Percentiles rank a stretch among this genome's conserved stretches.
These are phyloP conservation scores for Haliclona indistincta DNA, from an alignment of 37 sponge, comb jelly and placozoan genomes.

Conservation along the genomic window DNA sequence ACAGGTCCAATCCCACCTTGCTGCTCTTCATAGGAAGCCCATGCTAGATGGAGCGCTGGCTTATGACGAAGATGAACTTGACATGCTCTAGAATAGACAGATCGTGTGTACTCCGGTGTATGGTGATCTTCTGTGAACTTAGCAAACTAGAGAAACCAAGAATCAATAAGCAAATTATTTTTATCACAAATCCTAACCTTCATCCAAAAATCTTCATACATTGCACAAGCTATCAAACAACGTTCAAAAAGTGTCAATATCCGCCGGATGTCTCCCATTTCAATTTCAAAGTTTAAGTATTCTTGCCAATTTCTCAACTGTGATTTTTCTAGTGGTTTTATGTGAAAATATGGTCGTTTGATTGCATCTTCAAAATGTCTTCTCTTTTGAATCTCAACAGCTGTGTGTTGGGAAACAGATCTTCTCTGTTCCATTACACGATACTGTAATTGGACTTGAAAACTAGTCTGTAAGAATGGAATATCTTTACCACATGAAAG, in stretches of 20 bases:
- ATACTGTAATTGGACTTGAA: constrained; percentile 11
- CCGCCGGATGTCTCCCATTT: constrained; percentile 49
- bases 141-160: constrained; percentile 70
- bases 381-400: constrained; percentile 60
- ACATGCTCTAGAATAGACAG: constrained; percentile 71
- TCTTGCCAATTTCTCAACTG: constrained; percentile 90
- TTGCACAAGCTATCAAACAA: constrained; percentile 86
- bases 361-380: constrained; percentile 63
- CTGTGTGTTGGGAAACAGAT: constrained; percentile 27
- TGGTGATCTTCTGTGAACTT: constrained; percentile 48
- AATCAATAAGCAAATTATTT: constrained; percentile 14
- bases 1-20: constrained; percentile 25
- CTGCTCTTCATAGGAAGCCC: constrained; percentile 81
- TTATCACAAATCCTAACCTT: constrained; percentile 57
- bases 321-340: constrained; percentile 71
- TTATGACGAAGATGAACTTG: constrained; percentile 66
- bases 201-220: constrained; percentile 93
- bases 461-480: background rate
- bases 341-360: constrained; percentile 93
- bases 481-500: background rate
- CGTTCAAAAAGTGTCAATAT: constrained; percentile 81
- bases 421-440: constrained; percentile 27
- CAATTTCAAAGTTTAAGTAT: constrained; percentile 85
- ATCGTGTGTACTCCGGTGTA: constrained; percentile 20
- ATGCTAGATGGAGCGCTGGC: constrained; percentile 65